Evolutionary conservation across 2,888 invertebrate genomes (phyloP).

Genomic region (Dicyrtomina minuta): DNA sequence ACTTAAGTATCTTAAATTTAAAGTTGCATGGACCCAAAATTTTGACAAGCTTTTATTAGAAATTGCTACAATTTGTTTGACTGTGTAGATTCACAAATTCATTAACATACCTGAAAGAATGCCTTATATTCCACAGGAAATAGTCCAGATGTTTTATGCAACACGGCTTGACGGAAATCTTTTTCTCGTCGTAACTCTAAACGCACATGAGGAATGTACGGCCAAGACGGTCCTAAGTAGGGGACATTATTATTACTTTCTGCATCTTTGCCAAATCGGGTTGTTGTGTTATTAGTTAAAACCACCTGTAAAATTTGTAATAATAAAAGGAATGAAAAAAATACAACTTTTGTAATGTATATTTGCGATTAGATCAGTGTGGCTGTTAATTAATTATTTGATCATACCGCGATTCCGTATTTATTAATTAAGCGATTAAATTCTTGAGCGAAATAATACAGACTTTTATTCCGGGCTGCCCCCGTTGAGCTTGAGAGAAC

Average conservation of each 20-base stretch:
- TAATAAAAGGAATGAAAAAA: neutral
- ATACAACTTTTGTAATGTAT: too few species aligned
- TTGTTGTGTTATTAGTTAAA: slow-evolving; percentile 45
- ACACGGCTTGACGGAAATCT: neutral
- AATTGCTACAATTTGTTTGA: too few species aligned
- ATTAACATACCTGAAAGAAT: too few species aligned
- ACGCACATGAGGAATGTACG: slow-evolving; percentile 13
- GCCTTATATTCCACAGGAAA: neutral
- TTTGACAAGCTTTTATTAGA: too few species aligned
- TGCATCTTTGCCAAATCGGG: slow-evolving; percentile 30
- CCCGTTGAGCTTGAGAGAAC: slow-evolving; percentile 17
- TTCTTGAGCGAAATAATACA: slow-evolving; percentile 41
- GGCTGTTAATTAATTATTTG: too few species aligned
- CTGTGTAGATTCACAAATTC: too few species aligned
- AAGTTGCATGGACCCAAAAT: too few species aligned
- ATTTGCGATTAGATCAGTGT: too few species aligned
- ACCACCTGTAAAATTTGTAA: slow-evolving; percentile 27
- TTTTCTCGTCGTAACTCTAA: neutral
- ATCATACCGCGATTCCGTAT: slow-evolving; percentile 34
- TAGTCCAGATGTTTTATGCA: neutral
- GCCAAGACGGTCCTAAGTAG: slow-evolving; percentile 43
- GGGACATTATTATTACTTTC: slow-evolving; percentile 37
- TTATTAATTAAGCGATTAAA: slow-evolving; percentile 36
- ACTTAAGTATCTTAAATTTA: too few species aligned
- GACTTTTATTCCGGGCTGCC: slow-evolving; percentile 20